Percentiles rank a stretch among this genome's conserved stretches.
These are phyloP conservation scores for Chirona hameri DNA, from an alignment of 2,888 invertebrate species.

Conservation along the genomic window DNA sequence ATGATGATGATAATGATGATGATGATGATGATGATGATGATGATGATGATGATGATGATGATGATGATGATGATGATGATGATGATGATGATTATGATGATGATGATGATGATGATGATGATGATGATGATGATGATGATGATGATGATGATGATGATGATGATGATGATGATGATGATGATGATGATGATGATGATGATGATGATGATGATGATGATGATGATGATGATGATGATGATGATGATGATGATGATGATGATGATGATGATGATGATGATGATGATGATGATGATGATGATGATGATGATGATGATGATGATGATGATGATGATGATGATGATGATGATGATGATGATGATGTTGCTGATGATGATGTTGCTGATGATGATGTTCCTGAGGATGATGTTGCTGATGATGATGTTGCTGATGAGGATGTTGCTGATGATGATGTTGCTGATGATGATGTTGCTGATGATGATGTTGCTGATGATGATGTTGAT, in stretches of 20 bases:
- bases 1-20: not conserved
- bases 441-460: too few relatives aligned
- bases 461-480: too few relatives aligned
- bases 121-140: slow-evolving; percentile 22
- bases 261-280: slow-evolving; percentile 22
- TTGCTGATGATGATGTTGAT: too few relatives aligned
- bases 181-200: not conserved
- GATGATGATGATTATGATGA: too few relatives aligned
- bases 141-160: too few relatives aligned
- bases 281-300: slow-evolving; percentile 11
- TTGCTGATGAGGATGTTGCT: too few relatives aligned
- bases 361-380: too few relatives aligned
- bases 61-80: slow-evolving; percentile 22
- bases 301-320: slow-evolving; percentile 22
- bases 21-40: slow-evolving; percentile 22
- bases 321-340: slow-evolving; percentile 10
- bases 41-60: slow-evolving; percentile 22
- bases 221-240: slow-evolving; percentile 22
- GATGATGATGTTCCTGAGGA: too few relatives aligned
- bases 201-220: slow-evolving; percentile 22
- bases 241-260: slow-evolving; percentile 22
- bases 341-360: too few relatives aligned
- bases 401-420: too few relatives aligned
- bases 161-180: too few relatives aligned
- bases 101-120: too few relatives aligned